Evolutionary conservation across 2,797 vertebrate species (phyloP).

Genomic region (Podarcis lilfordi): DNA sequence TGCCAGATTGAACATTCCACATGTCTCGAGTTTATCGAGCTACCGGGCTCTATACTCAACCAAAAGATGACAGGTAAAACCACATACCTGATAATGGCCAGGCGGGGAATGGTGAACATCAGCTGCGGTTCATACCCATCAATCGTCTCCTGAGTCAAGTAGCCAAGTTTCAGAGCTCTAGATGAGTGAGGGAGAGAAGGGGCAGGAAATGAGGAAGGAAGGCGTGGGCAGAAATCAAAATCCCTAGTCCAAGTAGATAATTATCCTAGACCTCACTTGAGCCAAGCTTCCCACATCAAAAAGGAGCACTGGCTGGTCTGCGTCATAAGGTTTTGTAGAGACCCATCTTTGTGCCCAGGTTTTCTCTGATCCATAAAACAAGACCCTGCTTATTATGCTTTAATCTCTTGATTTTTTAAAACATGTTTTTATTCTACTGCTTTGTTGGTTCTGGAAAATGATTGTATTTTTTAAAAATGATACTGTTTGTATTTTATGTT

Average conservation of each 20-base stretch:
- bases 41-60: not conserved
- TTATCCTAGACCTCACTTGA: not conserved
- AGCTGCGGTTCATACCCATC: constrained; percentile 78
- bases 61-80: not conserved
- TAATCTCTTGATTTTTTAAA: too few relatives aligned
- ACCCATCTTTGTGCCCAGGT: too few relatives aligned
- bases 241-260: not conserved
- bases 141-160: constrained; percentile 80
- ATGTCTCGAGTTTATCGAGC: not conserved
- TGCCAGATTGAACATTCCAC: not conserved
- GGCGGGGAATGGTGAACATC: constrained; percentile 82
- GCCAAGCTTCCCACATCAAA: not conserved
- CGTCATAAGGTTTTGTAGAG: not conserved
- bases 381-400: too few relatives aligned
- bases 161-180: constrained; percentile 77
- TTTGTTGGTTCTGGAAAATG: too few relatives aligned
- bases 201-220: not conserved
- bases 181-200: not conserved
- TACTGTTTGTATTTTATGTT: too few relatives aligned
- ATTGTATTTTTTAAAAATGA: too few relatives aligned
- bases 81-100: constrained; percentile 79
- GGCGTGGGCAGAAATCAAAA: not conserved
- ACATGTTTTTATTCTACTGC: too few relatives aligned
- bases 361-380: too few relatives aligned
- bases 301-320: not conserved